Base-by-base conservation (phyloP, 2,888 invertebrate species). In the Penaeus monodon region DNA sequence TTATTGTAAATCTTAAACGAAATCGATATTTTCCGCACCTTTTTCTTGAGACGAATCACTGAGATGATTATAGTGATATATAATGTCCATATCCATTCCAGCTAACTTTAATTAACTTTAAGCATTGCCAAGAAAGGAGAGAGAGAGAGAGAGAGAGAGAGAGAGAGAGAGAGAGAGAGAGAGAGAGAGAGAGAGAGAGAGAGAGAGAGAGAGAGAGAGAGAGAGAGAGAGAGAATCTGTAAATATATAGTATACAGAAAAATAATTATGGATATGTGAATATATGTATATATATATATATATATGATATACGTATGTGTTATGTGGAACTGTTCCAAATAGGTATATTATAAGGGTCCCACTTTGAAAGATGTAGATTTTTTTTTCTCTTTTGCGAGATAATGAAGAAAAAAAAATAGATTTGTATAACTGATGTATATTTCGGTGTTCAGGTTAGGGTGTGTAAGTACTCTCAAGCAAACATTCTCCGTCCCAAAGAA, bases 271-370 rank as follows among this genome's bases (percentile, higher is more conserved):
- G 22, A 76, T 24, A 76, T 38, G 44, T n/a, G 44, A 20, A 63
- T 29, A 78, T 49, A 78, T 27, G 57, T 44, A 77, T 49, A 78
- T n/a, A 78, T 29, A 78, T 44, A 44, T 22, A 44, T 49, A 78
- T 29, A 44, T 49, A 44, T 22, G 24, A 24, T 73, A 38, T 33
- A 38, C 38, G 73, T 73, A 24, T 73, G 24, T 27, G 27, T 38
- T 44, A 10, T 44, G 7, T 44, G 44, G 7, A 44, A 44, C 8
- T 44, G 38, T 44, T 44, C 38, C 38, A 70, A 27, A 14, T n/a
- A 70, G n/a, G 27, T 70, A 33, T 70, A 33, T 20, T 70, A 29
- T 27, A 27, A n/a, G 70, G 70, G 70, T 70, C 70, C 24, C 70
- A 29, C 70, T 70, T 33, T 70, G 29, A 44, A 44, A 44, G 44